phyloP scores from a whole-genome alignment of 2,888 invertebrate species.

The Sarcophaga variegata region DNA sequence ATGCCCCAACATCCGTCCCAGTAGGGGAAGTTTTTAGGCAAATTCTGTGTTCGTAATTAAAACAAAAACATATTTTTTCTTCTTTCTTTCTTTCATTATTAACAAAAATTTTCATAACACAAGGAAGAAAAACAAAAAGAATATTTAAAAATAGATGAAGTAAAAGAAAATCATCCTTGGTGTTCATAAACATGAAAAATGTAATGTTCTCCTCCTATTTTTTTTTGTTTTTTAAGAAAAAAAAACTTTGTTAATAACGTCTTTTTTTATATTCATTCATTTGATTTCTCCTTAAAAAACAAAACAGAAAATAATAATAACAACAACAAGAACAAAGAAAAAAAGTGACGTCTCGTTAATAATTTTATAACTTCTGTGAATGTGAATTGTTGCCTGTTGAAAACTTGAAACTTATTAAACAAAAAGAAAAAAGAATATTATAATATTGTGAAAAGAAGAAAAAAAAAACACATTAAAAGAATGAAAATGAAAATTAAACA shows the following conservation, averaged over 20 bases:
- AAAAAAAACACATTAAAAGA: constrained; percentile 6
- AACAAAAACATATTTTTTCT: constrained; percentile 37
- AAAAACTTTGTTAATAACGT: constrained; percentile 51
- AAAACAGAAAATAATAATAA: constrained; percentile 25
- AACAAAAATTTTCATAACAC: constrained; percentile 50
- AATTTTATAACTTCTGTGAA: constrained; percentile 54
- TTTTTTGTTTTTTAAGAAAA: constrained; percentile 26
- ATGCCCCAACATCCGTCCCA: constrained; percentile 81
- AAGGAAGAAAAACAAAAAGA: constrained; percentile 47
- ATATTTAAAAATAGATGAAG: constrained; percentile 8
- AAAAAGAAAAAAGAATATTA: constrained; percentile 22
- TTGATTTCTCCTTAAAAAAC: constrained; percentile 30
- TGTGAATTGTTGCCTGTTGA: constrained; percentile 62
- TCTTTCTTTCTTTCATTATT: constrained; percentile 19
- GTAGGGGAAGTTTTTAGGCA: constrained; percentile 71
- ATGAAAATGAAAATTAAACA: constrained; percentile 44
- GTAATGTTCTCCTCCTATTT: background rate
- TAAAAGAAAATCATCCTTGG: constrained; percentile 16
- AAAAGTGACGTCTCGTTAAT: background rate
- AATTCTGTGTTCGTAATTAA: constrained; percentile 67
- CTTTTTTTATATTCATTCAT: constrained; percentile 31
- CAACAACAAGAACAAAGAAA: background rate
- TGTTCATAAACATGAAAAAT: constrained; percentile 24
- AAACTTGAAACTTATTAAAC: constrained; percentile 35
- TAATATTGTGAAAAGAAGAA: constrained; percentile 62